A percentile compares a stretch with the other conserved stretches of the same genome.
Evolutionary conservation across 1,140 invertebrate genomes (phyloP).

Genomic region (Radopholus similis): DNA sequence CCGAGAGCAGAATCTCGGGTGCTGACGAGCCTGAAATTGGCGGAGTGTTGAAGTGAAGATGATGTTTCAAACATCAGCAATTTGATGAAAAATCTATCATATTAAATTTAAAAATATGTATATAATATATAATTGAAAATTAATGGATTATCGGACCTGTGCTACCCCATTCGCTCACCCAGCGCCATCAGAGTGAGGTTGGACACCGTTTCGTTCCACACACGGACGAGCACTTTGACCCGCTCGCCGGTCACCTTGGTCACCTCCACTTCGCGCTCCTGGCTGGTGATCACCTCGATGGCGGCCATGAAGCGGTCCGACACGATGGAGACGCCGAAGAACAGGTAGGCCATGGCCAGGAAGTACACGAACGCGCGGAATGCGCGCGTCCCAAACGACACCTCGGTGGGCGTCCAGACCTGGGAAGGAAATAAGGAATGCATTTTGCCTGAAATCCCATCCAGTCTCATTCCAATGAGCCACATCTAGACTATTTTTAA

Average conservation of each 20-base stretch:
- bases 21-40: slow-evolving; percentile 62
- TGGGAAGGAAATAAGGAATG: no score
- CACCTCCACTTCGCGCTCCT: slow-evolving; percentile 64
- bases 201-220: slow-evolving; percentile 66
- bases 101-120: slow-evolving; percentile 3
- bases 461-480: no score
- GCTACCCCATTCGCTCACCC: slow-evolving; percentile 49
- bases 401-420: no score
- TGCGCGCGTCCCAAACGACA: slow-evolving; percentile 14
- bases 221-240: slow-evolving; percentile 61
- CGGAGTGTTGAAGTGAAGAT: not conserved
- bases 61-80: not conserved
- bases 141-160: slow-evolving; percentile 18
- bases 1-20: slow-evolving; percentile 64
- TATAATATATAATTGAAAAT: not conserved
- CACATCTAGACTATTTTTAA: no score
- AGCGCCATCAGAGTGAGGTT: slow-evolving; percentile 66
- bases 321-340: slow-evolving; percentile 65
- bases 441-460: no score
- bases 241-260: slow-evolving; percentile 61
- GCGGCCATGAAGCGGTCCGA: slow-evolving; percentile 60
- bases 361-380: slow-evolving; percentile 58
- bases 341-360: slow-evolving; percentile 62
- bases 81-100: not conserved
- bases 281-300: slow-evolving; percentile 79